Percentiles rank a stretch among this genome's conserved stretches.
Conservation (phyloP, 1,140 invertebrate genomes). For the Ladona fulva region DNA sequence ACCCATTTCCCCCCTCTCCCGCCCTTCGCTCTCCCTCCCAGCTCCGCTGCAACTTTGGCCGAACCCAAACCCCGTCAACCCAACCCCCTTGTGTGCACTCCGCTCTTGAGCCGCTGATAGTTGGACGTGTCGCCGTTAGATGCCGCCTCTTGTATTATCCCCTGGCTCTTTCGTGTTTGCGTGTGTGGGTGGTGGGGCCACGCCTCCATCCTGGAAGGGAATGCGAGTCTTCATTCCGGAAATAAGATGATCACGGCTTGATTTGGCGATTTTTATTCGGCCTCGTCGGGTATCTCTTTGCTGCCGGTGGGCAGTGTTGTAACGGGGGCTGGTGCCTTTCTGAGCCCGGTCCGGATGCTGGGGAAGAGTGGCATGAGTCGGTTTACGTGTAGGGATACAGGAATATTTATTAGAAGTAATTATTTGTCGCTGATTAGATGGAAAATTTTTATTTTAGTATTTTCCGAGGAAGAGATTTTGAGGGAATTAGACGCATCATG, state of each 20-base stretch:
- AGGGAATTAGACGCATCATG: too few species aligned
- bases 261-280: not conserved
- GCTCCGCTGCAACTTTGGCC: conserved; percentile 27
- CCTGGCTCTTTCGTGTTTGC: too few species aligned
- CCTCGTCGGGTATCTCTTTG: too few species aligned
- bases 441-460: too few species aligned
- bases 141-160: not conserved
- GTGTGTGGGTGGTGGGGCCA: not conserved
- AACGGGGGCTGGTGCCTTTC: too few species aligned
- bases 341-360: too few species aligned
- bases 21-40: not conserved
- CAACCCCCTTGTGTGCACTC: not conserved
- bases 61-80: conserved; percentile 24
- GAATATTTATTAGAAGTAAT: too few species aligned
- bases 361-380: too few species aligned
- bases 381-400: too few species aligned
- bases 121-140: not conserved
- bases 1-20: conserved; percentile 20
- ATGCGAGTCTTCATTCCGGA: not conserved
- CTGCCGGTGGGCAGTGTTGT: too few species aligned
- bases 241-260: conserved; percentile 9
- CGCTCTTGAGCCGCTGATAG: not conserved
- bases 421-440: too few species aligned
- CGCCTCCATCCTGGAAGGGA: not conserved
- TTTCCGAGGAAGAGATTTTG: too few species aligned